These are phyloP conservation scores for Sesia apiformis DNA, from an alignment of 2,888 invertebrate genomes.

Conservation along the genomic window DNA sequence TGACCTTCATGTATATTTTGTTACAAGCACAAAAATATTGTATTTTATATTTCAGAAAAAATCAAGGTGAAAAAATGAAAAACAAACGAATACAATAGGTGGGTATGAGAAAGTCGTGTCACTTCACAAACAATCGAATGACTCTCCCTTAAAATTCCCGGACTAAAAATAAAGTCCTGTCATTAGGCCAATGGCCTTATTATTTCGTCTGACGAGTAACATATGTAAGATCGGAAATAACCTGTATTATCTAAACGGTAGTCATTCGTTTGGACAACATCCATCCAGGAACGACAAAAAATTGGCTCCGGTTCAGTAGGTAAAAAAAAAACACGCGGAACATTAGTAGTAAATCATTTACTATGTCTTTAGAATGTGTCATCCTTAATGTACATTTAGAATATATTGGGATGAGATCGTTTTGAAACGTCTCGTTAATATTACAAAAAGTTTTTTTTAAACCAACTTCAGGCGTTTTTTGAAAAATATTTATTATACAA, in stretches of 20 bases:
- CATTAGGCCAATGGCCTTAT: conserved; percentile 74
- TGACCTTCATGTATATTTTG: too few relatives aligned
- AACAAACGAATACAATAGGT: not conserved
- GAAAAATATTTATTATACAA: too few relatives aligned
- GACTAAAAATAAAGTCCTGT: conserved; percentile 42
- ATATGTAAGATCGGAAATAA: conserved; percentile 67
- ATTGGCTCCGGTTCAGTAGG: conserved; percentile 52
- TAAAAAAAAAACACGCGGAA: conserved; percentile 20
- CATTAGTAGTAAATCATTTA: conserved; percentile 45
- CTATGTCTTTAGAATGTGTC: conserved; percentile 42
- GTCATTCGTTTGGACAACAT: conserved; percentile 39
- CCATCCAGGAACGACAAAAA: conserved; percentile 37
- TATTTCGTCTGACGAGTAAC: conserved; percentile 67
- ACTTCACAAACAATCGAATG: conserved; percentile 33
- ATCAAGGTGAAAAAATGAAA: too few relatives aligned
- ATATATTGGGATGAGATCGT: conserved; percentile 8
- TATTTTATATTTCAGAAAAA: too few relatives aligned
- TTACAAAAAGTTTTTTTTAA: not conserved
- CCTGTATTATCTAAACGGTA: conserved; percentile 66
- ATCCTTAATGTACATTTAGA: conserved; percentile 17
- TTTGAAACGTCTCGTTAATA: conserved; percentile 1
- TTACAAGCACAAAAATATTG: too few relatives aligned
- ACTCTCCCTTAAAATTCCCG: conserved; percentile 49
- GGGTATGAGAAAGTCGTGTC: conserved; percentile 18
- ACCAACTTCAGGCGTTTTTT: too few relatives aligned